Base-by-base conservation (phyloP, 2,797 vertebrate genomes). In the Chrysocyon brachyurus region DNA sequence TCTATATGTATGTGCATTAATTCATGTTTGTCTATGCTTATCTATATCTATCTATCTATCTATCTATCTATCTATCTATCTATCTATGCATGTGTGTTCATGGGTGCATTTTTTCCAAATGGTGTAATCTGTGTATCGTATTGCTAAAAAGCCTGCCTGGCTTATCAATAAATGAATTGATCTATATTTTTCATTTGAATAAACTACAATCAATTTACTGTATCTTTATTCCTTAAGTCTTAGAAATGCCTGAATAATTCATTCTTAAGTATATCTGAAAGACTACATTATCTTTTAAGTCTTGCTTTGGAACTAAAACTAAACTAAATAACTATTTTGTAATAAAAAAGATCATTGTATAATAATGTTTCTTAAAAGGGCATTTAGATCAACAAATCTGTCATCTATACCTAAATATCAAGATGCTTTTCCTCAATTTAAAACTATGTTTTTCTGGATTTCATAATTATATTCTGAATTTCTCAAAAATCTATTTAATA, bases 221-320 rank as follows among this genome's bases (percentile, higher is more conserved):
- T 77, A n/a, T 0, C 0, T 40, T 86, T 70, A 89, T 49, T 89
- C 64, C 6, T 54, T 78, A 22, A 31, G 21, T 57, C 56, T 72
- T 79, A 36, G 86, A 94, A 75, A 68, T 46, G 17, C 12, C 31
- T 10, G 70, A 81, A 82, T 59, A 91, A 88, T 78, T 68, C 46
- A 68, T 86, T 94, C 6, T 75, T 90, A 52, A 91, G 4, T 52
- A 26, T n/a, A 88, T 68, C 31, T 85, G 15, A 85, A 93, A 94
- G 10, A 73, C 64, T 79, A 15, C 8, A 72, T 8, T 87, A 79
- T 72, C 49, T 68, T 40, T 2, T 16, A 33, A 16, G 1, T 36
- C 81, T 83, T 90, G 5, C 54, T 52, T 6, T 57, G 5, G 31
- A 14, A 75, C 22, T 72, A 79, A 54, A 78, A 17, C 2, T 87